Evolutionary conservation across 2,797 vertebrate species (phyloP).

Genomic region (Schizopygopsis pylzovi): DNA sequence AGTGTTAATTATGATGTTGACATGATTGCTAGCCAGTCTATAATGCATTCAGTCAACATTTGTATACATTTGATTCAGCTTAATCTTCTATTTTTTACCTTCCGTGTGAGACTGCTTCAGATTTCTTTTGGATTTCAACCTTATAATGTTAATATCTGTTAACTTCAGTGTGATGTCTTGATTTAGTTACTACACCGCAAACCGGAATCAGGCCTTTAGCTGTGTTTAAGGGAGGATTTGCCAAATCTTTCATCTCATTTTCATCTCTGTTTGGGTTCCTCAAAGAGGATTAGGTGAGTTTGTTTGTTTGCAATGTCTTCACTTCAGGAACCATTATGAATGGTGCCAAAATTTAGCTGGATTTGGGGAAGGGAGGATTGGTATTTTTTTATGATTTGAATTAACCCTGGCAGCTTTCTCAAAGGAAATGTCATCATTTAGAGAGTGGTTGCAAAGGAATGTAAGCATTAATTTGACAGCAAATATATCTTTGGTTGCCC

Average conservation of each 20-base stretch:
- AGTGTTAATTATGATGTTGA: background rate
- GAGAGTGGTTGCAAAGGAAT: constrained; percentile 38
- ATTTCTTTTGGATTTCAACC: background rate
- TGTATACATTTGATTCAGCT: background rate
- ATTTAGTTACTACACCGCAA: constrained; percentile 9
- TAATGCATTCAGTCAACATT: background rate
- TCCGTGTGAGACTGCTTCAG: background rate
- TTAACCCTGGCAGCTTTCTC: constrained; percentile 46
- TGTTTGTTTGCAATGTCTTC: constrained; percentile 50
- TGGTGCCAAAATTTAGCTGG: constrained; percentile 58
- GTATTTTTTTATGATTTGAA: constrained; percentile 41
- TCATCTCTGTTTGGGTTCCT: constrained; percentile 54
- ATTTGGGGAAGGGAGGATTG: constrained; percentile 35
- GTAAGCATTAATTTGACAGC: constrained; percentile 39
- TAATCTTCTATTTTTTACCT: background rate
- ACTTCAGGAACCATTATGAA: constrained; percentile 30
- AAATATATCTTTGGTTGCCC: constrained; percentile 33
- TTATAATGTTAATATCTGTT: constrained; percentile 17
- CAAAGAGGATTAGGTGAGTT: constrained; percentile 42
- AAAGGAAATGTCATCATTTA: constrained; percentile 34
- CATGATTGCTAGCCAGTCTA: background rate
- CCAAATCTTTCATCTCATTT: constrained; percentile 45
- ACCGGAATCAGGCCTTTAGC: constrained; percentile 32
- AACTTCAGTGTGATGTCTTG: background rate
- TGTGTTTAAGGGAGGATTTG: constrained; percentile 50